A percentile compares a stretch with the other conserved stretches of the same genome.
These are phyloP conservation scores for Euphydryas editha DNA, from an alignment of 2,888 invertebrate species.

Conservation along the genomic window DNA sequence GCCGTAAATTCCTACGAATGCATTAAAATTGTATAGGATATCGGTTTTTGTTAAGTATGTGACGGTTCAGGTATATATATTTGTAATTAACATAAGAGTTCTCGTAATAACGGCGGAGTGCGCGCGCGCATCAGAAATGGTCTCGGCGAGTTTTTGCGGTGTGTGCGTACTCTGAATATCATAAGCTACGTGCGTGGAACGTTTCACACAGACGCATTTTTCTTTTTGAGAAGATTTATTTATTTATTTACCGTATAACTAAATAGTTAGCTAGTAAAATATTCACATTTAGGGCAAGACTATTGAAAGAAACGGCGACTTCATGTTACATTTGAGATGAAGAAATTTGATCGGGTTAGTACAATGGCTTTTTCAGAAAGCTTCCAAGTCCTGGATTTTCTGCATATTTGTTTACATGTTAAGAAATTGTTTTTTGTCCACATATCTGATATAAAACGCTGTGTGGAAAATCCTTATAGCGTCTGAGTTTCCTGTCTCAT, in stretches of 20 bases:
- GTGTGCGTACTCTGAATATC: conserved; percentile 77
- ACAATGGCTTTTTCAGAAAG: too few relatives aligned
- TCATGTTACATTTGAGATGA: too few relatives aligned
- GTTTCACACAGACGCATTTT: conserved; percentile 67
- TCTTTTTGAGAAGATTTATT: conserved; percentile 38
- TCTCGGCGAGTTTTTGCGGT: conserved; percentile 66
- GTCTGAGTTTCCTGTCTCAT: too few relatives aligned
- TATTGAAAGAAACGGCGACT: too few relatives aligned
- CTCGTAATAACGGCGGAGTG: conserved; percentile 74
- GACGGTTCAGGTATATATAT: conserved; percentile 57
- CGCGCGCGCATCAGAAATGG: conserved; percentile 71
- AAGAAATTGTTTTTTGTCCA: too few relatives aligned
- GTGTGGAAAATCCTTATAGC: too few relatives aligned
- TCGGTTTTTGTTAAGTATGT: conserved; percentile 66
- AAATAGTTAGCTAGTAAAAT: too few relatives aligned
- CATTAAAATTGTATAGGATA: conserved; percentile 80
- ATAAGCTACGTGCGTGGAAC: conserved; percentile 65
- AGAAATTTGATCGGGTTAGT: too few relatives aligned
- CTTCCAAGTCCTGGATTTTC: too few relatives aligned
- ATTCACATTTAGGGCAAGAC: too few relatives aligned
- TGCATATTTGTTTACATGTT: too few relatives aligned
- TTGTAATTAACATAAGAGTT: conserved; percentile 78
- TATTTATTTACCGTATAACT: neutral
- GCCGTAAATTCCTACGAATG: conserved; percentile 74
- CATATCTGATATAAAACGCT: too few relatives aligned